A percentile compares a stretch with the other conserved stretches of the same genome.
phyloP scores from a whole-genome alignment of 1,140 invertebrate genomes.

The Hydropsyche tenuis region DNA sequence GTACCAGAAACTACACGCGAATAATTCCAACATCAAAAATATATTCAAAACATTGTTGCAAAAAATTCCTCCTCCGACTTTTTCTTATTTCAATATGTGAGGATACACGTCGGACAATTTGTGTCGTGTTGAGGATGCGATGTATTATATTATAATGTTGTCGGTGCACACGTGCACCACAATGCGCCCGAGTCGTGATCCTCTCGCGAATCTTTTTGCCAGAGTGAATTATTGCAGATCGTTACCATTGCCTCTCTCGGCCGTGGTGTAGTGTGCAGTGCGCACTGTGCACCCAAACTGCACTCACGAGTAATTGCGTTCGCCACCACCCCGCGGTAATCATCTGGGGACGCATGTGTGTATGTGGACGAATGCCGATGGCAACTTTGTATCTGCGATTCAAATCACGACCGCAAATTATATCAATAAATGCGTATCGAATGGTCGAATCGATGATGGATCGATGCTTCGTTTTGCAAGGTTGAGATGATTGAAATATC shows the following conservation, averaged over 20 bases:
- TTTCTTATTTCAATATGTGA: background rate
- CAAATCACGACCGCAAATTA: background rate
- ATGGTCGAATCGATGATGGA: background rate
- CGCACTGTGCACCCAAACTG: slow-evolving; percentile 11
- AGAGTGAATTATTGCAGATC: slow-evolving; percentile 39
- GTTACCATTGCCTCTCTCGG: slow-evolving; percentile 33
- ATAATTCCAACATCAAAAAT: background rate
- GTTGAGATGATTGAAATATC: no score
- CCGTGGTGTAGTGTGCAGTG: no score
- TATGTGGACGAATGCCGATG: no score
- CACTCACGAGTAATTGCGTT: slow-evolving; percentile 15
- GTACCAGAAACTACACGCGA: background rate
- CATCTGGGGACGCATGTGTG: no score
- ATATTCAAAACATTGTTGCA: background rate
- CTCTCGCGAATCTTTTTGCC: slow-evolving; percentile 39
- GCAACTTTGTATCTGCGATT: no score
- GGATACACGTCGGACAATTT: background rate
- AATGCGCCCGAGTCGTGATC: slow-evolving; percentile 36
- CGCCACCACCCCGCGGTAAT: background rate
- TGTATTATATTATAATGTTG: background rate
- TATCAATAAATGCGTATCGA: background rate
- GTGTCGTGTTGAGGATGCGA: background rate
- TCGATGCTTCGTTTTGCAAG: no score
- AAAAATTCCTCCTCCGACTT: background rate
- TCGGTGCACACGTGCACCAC: slow-evolving; percentile 33